phyloP scores from a whole-genome alignment of 2,113 vertebrate species.

The Phrynosoma blainvillii region DNA sequence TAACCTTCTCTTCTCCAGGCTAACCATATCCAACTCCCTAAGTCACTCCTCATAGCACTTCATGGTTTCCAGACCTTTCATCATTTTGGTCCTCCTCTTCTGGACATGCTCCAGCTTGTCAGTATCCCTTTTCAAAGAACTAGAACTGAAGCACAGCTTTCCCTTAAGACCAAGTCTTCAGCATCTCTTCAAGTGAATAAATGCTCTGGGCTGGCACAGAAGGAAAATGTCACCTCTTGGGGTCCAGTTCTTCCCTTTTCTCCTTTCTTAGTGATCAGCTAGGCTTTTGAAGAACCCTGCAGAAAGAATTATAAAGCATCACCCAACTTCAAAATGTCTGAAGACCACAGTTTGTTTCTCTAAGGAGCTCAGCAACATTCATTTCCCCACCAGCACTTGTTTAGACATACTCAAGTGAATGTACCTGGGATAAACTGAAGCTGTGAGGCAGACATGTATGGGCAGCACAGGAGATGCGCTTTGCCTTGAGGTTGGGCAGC shows the following conservation, averaged over 20 bases:
- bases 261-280: constrained; percentile 4
- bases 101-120: too few species aligned
- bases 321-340: background rate
- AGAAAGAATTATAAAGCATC: background rate
- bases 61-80: background rate
- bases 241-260: background rate
- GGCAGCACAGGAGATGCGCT: constrained; percentile 68
- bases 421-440: constrained; percentile 61
- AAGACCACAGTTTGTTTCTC: background rate
- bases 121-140: background rate
- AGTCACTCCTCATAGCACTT: too few species aligned
- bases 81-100: background rate
- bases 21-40: too few species aligned
- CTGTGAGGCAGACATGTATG: constrained; percentile 71
- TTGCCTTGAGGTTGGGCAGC: constrained; percentile 68
- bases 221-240: background rate
- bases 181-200: background rate
- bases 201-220: background rate
- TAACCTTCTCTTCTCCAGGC: too few species aligned
- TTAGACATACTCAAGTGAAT: constrained; percentile 68
- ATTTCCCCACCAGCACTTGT: constrained; percentile 55
- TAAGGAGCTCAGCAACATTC: constrained; percentile 17
- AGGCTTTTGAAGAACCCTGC: constrained; percentile 27
- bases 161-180: background rate
- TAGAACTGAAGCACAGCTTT: background rate